Conservation (phyloP, 2,113 vertebrate species). For the Notiomystis cincta region DNA sequence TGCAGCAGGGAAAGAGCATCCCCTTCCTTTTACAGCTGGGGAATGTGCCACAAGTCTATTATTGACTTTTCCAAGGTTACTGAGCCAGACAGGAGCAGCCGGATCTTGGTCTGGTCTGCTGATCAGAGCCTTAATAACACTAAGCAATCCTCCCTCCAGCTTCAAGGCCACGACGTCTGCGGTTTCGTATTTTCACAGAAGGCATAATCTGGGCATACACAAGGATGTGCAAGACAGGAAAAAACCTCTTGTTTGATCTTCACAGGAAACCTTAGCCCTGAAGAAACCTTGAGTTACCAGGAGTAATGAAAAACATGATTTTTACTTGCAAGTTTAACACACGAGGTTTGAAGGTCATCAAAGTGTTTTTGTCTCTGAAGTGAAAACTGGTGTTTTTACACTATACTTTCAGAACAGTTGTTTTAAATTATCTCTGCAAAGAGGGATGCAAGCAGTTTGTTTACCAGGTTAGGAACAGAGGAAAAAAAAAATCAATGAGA, state of each 20-base stretch:
- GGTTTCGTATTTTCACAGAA: not conserved
- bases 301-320: constrained; percentile 35
- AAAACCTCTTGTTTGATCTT: constrained; percentile 27
- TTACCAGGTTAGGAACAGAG: constrained; percentile 22
- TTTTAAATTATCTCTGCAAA: not conserved
- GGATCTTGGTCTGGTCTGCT: constrained; percentile 11
- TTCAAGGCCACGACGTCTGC: not conserved
- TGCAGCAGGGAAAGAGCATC: not conserved
- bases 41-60: not conserved
- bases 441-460: not conserved
- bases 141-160: constrained; percentile 18
- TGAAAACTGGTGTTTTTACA: constrained; percentile 39
- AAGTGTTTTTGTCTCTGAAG: constrained; percentile 30
- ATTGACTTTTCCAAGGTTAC: constrained; percentile 30
- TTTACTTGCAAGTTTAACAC: constrained; percentile 36
- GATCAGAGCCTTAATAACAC: constrained; percentile 36
- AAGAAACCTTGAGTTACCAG: constrained; percentile 41
- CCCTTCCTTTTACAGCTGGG: not conserved
- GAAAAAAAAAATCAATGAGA: not conserved
- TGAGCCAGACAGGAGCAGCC: not conserved
- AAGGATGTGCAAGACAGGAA: not conserved
- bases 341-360: constrained; percentile 38
- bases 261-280: constrained; percentile 7
- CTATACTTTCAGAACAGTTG: not conserved
- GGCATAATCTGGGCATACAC: not conserved